phyloP scores from a whole-genome alignment of 2,113 vertebrate genomes.

The Pomatorhinus ruficollis region DNA sequence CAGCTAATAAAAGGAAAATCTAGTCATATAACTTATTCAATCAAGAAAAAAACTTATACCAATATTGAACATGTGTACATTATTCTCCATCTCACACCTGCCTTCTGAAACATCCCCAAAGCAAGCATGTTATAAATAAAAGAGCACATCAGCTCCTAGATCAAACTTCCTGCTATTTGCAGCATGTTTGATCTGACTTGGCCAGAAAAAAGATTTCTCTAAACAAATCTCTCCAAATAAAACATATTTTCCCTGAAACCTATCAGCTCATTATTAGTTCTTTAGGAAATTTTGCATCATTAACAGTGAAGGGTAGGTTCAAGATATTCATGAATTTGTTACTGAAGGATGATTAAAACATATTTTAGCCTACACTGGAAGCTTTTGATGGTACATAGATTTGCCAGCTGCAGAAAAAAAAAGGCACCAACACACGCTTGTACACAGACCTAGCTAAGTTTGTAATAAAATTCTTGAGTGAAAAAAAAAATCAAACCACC shows the following conservation, averaged over 20 bases:
- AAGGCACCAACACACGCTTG: neutral
- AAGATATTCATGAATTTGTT: neutral
- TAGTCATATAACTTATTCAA: neutral
- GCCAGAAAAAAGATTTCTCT: neutral
- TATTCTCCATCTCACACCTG: neutral
- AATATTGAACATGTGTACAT: neutral
- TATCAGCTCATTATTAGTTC: neutral
- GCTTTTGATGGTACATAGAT: neutral
- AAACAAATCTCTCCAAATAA: neutral
- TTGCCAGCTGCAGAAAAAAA: neutral
- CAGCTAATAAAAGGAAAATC: neutral
- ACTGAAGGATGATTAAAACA: neutral
- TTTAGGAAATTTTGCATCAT: neutral
- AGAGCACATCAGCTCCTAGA: neutral
- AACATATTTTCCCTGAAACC: neutral
- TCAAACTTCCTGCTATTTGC: neutral
- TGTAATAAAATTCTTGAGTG: neutral
- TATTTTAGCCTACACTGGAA: neutral
- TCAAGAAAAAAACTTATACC: neutral
- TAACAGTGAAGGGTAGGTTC: neutral
- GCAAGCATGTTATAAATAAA: neutral
- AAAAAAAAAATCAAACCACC: neutral
- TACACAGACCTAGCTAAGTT: neutral
- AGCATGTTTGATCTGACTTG: neutral
- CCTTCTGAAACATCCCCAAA: neutral